Percentiles rank a stretch among this genome's conserved stretches.
Evolutionary conservation across 1,140 invertebrate species (phyloP).

Genomic region (Zaprionus ghesquierei): DNA sequence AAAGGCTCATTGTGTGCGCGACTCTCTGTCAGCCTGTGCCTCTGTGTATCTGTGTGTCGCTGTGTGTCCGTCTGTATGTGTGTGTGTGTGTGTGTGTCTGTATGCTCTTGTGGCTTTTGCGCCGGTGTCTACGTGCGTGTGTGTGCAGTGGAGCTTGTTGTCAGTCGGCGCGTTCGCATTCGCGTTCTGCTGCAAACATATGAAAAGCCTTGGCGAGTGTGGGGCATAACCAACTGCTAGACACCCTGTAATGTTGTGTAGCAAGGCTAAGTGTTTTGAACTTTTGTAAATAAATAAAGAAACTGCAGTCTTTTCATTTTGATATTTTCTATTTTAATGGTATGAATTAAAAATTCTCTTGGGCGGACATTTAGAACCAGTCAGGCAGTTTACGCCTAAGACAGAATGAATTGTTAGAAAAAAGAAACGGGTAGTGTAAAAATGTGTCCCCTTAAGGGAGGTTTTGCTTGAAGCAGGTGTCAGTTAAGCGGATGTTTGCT

Average conservation of each 20-base stretch:
- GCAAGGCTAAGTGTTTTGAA: background rate
- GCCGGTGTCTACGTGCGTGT: background rate
- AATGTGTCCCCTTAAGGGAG: too few species aligned
- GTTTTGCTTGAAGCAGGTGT: too few species aligned
- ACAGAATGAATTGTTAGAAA: too few species aligned
- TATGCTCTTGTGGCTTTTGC: background rate
- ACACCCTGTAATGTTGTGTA: background rate
- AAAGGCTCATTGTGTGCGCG: conserved; percentile 23
- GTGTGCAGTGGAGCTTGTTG: conserved; percentile 8
- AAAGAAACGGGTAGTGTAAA: too few species aligned
- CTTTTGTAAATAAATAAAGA: background rate
- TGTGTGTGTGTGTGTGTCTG: background rate
- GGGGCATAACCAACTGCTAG: background rate
- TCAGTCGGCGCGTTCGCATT: background rate
- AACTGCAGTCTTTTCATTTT: too few species aligned
- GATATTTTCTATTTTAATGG: too few species aligned
- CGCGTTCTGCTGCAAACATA: background rate
- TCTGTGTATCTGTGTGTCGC: background rate
- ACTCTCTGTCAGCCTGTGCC: background rate
- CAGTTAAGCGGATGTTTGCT: too few species aligned
- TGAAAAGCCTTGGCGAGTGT: background rate
- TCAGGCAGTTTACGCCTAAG: too few species aligned
- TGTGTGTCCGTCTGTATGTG: background rate
- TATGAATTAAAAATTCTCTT: too few species aligned
- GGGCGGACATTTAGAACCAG: too few species aligned